A percentile compares a stretch with the other conserved stretches of the same genome.
Conservation (phyloP, 64 coral and sea anemone genomes). For the Dendrophyllia cribrosa region DNA sequence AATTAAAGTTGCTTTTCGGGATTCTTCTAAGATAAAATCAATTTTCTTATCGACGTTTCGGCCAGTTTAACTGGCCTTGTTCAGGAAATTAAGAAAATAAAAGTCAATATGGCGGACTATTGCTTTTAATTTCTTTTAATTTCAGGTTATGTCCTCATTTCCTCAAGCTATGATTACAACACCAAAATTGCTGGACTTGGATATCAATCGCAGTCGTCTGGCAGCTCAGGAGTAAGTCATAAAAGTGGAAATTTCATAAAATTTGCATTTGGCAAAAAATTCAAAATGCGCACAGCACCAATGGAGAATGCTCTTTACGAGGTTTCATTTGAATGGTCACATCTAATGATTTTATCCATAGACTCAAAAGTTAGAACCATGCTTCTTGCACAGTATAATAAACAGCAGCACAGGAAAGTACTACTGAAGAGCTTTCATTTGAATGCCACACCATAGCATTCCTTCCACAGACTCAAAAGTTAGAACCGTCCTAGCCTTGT, state of each 20-base stretch:
- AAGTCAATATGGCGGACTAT: not conserved
- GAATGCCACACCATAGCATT: no score
- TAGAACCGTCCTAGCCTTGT: no score
- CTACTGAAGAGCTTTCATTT: no score
- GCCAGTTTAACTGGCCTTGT: no score
- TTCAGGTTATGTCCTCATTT: slow-evolving; percentile 33
- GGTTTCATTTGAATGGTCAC: not conserved
- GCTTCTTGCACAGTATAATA: no score
- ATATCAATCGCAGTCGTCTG: slow-evolving; percentile 79
- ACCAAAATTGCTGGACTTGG: slow-evolving; percentile 79
- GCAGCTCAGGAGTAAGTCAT: slow-evolving; percentile 81
- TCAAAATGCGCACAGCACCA: no score
- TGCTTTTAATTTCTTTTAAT: not conserved
- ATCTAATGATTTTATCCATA: not conserved
- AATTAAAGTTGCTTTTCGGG: no score
- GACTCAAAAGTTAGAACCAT: not conserved
- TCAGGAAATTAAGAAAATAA: not conserved
- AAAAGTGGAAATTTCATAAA: not conserved
- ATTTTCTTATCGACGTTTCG: no score
- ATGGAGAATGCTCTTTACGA: not conserved
- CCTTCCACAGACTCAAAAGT: no score
- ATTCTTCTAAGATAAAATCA: no score
- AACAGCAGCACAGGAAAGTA: no score
- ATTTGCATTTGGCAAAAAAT: no score
- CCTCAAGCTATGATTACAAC: slow-evolving; percentile 60